Base-by-base conservation (phyloP, 2,797 vertebrate species). In the Benthosema pterotum region DNA sequence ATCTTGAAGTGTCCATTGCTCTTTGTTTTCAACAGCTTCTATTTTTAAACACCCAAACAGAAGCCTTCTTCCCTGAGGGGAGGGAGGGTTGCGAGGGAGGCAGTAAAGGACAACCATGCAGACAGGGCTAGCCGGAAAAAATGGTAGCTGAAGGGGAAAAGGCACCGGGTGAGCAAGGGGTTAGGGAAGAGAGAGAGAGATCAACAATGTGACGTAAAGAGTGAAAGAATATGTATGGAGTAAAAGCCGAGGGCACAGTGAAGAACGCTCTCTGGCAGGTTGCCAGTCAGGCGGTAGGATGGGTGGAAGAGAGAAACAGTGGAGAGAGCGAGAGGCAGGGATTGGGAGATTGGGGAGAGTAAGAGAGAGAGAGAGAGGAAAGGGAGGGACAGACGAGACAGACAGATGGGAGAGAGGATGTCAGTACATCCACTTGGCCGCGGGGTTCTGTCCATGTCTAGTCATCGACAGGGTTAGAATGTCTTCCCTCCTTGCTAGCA, bases 1-100 rank as follows among this genome's bases (percentile, higher is more conserved):
- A 62, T 54, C 71, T 84, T 71, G 19, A 68, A 68, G 54, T 74
- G 74, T 69, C 69, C 69, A 69, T 69, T 58, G 60, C 32, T 59
- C 64, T 82, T 57, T 56, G 67, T 71, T 77, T 70, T 71, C 61
- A 69, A 57, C 62, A 67, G 45, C 68, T 67, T 72, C 67, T 87
- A 78, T 89, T 86, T 88, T 83, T 85, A 82, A 78, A 77, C 5
- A 2, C 38, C 32, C 60, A 60, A 72, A 53, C 71, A 80, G 72
- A 68, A 66, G 67, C 73, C 65, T 59, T 67, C 74, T 75, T 42
- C 64, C 49, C 19, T 16, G 63, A 69, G 63, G 58, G 57, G 69
- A 65, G 16, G 11, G 62, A 52, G 47, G 52, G 55, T 65, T 25
- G 51, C 49, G 54, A 48, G 14, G 71, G 51, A 46, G 46, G 17